phyloP scores from a whole-genome alignment of 2,113 vertebrate species.

The Dromaius novaehollandiae region DNA sequence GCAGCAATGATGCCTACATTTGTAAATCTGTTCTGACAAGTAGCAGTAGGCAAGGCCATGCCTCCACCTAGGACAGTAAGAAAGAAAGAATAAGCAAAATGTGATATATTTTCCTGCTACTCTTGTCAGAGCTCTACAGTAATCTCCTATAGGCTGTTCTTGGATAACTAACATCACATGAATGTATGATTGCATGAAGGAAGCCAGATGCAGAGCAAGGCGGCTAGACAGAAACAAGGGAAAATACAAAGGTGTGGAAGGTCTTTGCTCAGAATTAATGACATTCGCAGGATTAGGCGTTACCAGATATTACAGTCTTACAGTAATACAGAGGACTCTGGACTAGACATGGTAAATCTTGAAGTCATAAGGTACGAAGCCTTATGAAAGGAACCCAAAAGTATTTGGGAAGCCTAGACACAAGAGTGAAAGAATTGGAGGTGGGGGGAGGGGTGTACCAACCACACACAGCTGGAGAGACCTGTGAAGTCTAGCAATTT shows the following conservation, averaged over 20 bases:
- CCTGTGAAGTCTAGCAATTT: neutral
- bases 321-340: neutral
- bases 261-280: neutral
- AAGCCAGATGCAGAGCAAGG: neutral
- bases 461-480: fast-evolving
- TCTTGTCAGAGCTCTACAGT: neutral
- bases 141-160: neutral
- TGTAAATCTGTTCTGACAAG: constrained; percentile 3
- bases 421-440: neutral
- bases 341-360: too few species aligned
- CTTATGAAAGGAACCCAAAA: too few species aligned
- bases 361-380: too few species aligned
- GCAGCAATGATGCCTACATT: neutral
- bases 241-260: neutral
- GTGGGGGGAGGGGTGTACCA: too few species aligned
- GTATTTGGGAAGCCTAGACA: neutral
- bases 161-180: neutral
- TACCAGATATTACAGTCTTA: neutral
- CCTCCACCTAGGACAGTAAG: neutral
- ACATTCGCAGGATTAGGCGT: neutral
- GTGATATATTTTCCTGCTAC: neutral
- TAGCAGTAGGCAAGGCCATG: neutral
- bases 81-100: neutral
- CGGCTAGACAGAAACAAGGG: neutral
- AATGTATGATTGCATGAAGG: neutral